A percentile compares a stretch with the other conserved stretches of the same genome.
These are phyloP conservation scores for Scomber colias DNA, from an alignment of 2,113 vertebrate genomes.

Conservation along the genomic window DNA sequence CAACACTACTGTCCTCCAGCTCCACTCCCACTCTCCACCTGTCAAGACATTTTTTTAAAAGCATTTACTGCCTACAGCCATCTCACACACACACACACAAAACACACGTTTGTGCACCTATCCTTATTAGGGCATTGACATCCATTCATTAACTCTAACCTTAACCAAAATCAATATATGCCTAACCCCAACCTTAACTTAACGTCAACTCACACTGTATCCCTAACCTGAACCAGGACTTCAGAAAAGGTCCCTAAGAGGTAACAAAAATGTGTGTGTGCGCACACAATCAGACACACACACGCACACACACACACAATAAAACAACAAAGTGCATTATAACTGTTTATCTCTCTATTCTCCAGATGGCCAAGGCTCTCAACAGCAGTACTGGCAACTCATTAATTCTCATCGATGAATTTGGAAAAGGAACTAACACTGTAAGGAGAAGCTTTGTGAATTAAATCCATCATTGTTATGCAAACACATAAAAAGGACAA, in stretches of 20 bases:
- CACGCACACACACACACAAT: conserved; percentile 1
- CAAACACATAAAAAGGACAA: conserved; percentile 23
- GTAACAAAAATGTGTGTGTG: too few relatives aligned
- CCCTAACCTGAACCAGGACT: too few relatives aligned
- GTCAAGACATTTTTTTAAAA: conserved; percentile 88
- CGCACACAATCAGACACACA: too few relatives aligned
- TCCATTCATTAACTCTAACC: too few relatives aligned
- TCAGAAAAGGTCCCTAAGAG: too few relatives aligned
- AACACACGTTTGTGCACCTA: too few relatives aligned
- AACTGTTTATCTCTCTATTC: conserved; percentile 53
- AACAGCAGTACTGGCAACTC: conserved; percentile 93
- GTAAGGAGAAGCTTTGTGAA: conserved; percentile 76
- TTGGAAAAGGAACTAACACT: conserved; percentile 98
- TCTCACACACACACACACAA: neutral
- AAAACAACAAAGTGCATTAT: conserved; percentile 23
- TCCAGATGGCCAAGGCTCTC: conserved; percentile 91
- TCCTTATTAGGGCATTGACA: too few relatives aligned
- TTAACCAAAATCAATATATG: too few relatives aligned
- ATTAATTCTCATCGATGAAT: conserved; percentile 96
- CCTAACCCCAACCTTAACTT: too few relatives aligned
- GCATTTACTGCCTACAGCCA: conserved; percentile 85
- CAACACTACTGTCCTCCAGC: conserved; percentile 84
- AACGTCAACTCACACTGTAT: too few relatives aligned
- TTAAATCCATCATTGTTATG: conserved; percentile 23
- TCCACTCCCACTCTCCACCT: conserved; percentile 90